phyloP scores from a whole-genome alignment of 92 coral and sea anemone genomes.

The Actinernus sp. region DNA sequence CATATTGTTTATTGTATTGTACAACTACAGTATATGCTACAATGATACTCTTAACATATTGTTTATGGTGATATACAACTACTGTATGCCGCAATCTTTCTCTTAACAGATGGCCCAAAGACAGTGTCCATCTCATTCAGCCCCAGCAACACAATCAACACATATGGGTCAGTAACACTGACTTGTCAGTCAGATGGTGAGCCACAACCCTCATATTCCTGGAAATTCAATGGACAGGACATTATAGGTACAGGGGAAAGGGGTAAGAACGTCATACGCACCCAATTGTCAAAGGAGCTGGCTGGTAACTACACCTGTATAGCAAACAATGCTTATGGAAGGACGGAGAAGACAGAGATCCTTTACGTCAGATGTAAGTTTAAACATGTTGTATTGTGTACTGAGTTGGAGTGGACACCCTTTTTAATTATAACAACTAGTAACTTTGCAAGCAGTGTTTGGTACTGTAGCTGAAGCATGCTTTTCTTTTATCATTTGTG shows the following conservation, averaged over 20 bases:
- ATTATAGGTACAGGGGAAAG: conserved; percentile 27
- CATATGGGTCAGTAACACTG: conserved; percentile 2
- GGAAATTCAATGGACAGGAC: conserved; percentile 31
- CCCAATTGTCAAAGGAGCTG: conserved; percentile 5
- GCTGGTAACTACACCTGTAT: conserved; percentile 73
- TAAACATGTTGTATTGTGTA: too few relatives aligned
- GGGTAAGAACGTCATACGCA: background rate
- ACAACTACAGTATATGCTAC: too few relatives aligned
- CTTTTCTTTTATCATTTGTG: too few relatives aligned
- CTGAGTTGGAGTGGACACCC: too few relatives aligned
- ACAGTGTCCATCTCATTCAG: background rate
- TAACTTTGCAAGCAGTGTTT: too few relatives aligned
- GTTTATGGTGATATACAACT: background rate
- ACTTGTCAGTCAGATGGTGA: conserved; percentile 49
- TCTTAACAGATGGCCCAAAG: background rate
- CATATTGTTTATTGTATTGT: too few relatives aligned
- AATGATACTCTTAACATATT: too few relatives aligned
- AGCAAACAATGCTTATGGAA: conserved; percentile 53
- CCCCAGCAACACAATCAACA: background rate
- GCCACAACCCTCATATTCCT: conserved; percentile 40
- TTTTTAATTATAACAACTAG: too few relatives aligned
- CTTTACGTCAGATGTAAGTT: conserved; percentile 61
- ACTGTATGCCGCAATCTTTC: background rate
- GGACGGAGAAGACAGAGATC: background rate
- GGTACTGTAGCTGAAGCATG: too few relatives aligned